A percentile compares a stretch with the other conserved stretches of the same genome.
phyloP scores from a whole-genome alignment of 2,888 invertebrate species.

The Apamea sordens region DNA sequence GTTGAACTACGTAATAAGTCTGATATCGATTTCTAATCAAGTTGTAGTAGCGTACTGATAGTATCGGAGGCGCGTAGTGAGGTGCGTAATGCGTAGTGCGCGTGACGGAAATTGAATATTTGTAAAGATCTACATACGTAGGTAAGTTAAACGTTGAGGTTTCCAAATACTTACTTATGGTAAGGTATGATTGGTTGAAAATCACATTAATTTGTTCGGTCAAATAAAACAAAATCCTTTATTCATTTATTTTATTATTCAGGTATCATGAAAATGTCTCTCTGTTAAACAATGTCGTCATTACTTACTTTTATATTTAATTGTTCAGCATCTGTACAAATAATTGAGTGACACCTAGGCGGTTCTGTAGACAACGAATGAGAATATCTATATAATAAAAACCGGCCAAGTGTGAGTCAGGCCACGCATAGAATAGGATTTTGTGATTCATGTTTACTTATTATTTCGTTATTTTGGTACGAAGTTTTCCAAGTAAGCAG shows the following conservation, averaged over 20 bases:
- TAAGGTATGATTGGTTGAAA: background rate
- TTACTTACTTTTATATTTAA: background rate
- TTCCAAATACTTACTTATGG: background rate
- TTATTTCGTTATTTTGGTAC: too few species aligned
- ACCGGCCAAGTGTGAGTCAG: too few species aligned
- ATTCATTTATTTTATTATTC: background rate
- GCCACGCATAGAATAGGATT: too few species aligned
- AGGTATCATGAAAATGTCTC: background rate
- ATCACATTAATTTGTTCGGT: too few species aligned
- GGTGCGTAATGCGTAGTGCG: background rate
- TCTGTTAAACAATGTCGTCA: background rate
- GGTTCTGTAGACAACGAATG: background rate
- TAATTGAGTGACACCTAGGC: background rate
- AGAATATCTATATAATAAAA: background rate
- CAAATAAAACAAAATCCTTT: background rate
- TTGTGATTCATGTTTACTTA: too few species aligned
- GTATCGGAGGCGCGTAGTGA: background rate
- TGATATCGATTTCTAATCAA: background rate
- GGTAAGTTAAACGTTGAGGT: background rate
- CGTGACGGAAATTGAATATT: background rate
- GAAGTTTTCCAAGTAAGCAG: too few species aligned
- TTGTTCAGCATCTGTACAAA: constrained; percentile 9
- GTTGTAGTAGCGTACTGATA: constrained; percentile 10
- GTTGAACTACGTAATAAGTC: background rate
- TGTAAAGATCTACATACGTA: background rate